Base-by-base conservation (phyloP, 2,113 vertebrate genomes). In the Eolophus roseicapilla region DNA sequence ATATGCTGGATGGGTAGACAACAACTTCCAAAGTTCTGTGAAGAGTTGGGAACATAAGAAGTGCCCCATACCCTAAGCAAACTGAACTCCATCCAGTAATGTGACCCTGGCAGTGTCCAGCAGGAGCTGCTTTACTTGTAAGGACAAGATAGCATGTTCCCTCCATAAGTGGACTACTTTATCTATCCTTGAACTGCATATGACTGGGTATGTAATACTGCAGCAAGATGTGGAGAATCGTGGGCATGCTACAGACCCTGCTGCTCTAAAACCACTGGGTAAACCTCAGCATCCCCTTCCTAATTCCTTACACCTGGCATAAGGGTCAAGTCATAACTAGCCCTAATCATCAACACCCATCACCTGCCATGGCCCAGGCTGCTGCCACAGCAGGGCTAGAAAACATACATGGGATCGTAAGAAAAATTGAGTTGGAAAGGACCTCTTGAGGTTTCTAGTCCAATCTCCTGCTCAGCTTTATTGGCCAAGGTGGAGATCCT, bases 341-440 rank as follows among this genome's bases (percentile, higher is more conserved):
- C 63, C 55, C 47, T 27, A 25, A 28, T 10, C 9, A 5, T 24
- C n/a, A 50, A 16, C 15, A 43, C 23, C 6, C 25, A 41, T 16
- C 25, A 27, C 27, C 41, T 82, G 57, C 25, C 6, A 0, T 4
- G 37, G 71, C 39, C 29, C 29, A 60, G n/a, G 44, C 14, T 85
- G 70, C 57, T 87, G 57, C 14, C 1, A 1, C 6, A 41, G 33
- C 71, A 88, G 63, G 41, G 31, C 52, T 62, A 43, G 25, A 90
- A 92, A 35, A 21, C 0, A 5, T 8, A 7, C 9, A 24, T 6
- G 10, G 9, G 14, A 47, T 37, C 52, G 37, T 0, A 53, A 52
- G 41, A 62, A 87, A 91, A 70, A 31, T 63, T 19, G 59, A 16
- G 13, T 24, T 29, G 12, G 27, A 74, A 86, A 20, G 12, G 13